Evolutionary conservation across 2,888 invertebrate genomes (phyloP).

Genomic region (Pollenia labialis): DNA sequence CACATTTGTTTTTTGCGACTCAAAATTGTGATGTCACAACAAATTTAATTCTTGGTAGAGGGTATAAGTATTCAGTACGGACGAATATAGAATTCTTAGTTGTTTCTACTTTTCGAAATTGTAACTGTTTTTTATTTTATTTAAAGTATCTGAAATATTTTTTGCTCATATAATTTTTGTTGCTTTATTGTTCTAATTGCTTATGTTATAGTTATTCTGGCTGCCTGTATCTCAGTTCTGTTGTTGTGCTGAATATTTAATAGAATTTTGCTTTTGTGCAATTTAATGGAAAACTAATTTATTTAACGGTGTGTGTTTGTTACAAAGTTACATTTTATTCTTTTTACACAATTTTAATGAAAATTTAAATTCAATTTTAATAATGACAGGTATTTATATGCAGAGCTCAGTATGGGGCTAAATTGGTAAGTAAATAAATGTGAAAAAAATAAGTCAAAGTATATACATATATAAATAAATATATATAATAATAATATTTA

Average conservation of each 20-base stretch:
- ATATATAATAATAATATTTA: no score
- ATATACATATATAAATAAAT: no score
- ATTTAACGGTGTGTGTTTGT: conserved; percentile 63
- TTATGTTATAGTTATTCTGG: conserved; percentile 62
- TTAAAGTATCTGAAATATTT: conserved; percentile 19
- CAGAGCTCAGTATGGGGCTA: not conserved
- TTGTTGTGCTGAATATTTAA: conserved; percentile 49
- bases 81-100: no score
- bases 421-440: not conserved
- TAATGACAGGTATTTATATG: not conserved
- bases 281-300: conserved; percentile 73
- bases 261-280: conserved; percentile 69
- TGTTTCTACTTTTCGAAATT: conserved; percentile 20
- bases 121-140: conserved; percentile 19
- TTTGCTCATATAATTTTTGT: conserved; percentile 30
- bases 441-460: no score
- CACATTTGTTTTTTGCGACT: no score
- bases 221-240: conserved; percentile 52
- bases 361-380: conserved; percentile 41
- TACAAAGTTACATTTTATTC: conserved; percentile 14
- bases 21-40: no score
- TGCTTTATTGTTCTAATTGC: conserved; percentile 67
- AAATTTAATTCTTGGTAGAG: no score
- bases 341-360: conserved; percentile 19
- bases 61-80: no score